Evolutionary conservation across 2,888 invertebrate species (phyloP), one percentile per base, ranked within the genome.

Genomic region (Drosophila pegasa): DNA sequence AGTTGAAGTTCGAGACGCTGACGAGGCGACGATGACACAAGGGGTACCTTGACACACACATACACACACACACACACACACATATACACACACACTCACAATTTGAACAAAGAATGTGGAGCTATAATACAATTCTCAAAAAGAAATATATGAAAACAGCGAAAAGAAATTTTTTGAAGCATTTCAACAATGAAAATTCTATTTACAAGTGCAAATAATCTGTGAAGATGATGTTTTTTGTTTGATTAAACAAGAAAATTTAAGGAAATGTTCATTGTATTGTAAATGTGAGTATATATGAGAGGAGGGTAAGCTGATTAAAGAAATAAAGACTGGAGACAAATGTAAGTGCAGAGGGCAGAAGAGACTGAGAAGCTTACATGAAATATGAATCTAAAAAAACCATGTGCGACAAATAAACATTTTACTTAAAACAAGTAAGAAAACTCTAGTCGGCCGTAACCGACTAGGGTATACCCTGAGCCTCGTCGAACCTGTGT

Each of bases 21-120:
- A 65, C 43, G 57, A 33, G 41, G 45, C 57, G 57, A 65, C 66
- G 66, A 71, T 66, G 77, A 64, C 76, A 43, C 55, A 70, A 51
- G 47, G 50, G 54, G 37, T 18, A 16, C 20, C 31, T 37, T 45
- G 45, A 27, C 27, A 27, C n/a, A n/a, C 9, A 50, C 2, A 10
- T 22, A n/a, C 8, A 41, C 1, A 25, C 9, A 41, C 12, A 40
- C 6, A 31, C 8, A 9, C 8, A 31, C 2, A 25, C 9, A 41
- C 12, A 40, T 2, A 31, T 2, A 9, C 8, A 31, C 2, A 9
- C 10, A 38, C 7, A 14, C 12, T 12, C 3, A 29, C 38, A 38
- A 62, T 40, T 56, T 51, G 38, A 51, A 45, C 38, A 45, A 58
- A 40, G 27, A 31, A 29, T 8, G 2, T 16, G 37, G 22, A 12